Base-by-base conservation (phyloP, 2,113 vertebrate genomes). In the Rhinopomastus cyanomelas region DNA sequence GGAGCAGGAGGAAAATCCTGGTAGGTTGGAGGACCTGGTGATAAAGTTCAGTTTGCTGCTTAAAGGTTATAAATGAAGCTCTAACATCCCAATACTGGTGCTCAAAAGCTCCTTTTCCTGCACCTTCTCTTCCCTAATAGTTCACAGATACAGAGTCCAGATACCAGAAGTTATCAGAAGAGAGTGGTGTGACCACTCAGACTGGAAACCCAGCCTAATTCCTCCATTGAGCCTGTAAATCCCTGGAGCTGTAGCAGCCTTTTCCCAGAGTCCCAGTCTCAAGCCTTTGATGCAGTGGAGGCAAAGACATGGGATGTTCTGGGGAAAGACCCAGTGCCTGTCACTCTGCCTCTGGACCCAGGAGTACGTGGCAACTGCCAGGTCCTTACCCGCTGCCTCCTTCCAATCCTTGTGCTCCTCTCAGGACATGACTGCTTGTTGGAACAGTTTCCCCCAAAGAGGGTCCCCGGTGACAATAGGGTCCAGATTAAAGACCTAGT, bases 231-330 rank as follows among this genome's bases (percentile, higher is more conserved):
- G 34, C 52, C 42, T 3, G 0, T 8, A 23, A 56, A 49, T 42
- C 1, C 0, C 16, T 60, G 68, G 61, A 72, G 53, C 86, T 81
- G n/a, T 2, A 25, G 23, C 53, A 67, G 72, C 36, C 10, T 0
- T 32, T 73, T 66, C 30, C 68, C 37, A 72, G 53, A 60, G 52
- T 34, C 34, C 5, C 20, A 42, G 12, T 52, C 51, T 23, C 0
- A 2, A 34, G 55, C n/a, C 16, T 49, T 27, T 49, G 76, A 27
- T 2, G 2, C 25, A 4, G 26, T 6, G 66, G n/a, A 37, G 16
- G 29, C 36, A 19, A 13, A 53, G 76, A 34, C 2, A 0, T 11
- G 32, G 17, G 6, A 3, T 6, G 29, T 7, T n/a, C 23, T 30
- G 71, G 29, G 46, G 22, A 17, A 39, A 21, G 17, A 29, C 37